Base-by-base conservation (phyloP, 35 echinoderm and acorn worm species). In the Lytechinus variegatus region DNA sequence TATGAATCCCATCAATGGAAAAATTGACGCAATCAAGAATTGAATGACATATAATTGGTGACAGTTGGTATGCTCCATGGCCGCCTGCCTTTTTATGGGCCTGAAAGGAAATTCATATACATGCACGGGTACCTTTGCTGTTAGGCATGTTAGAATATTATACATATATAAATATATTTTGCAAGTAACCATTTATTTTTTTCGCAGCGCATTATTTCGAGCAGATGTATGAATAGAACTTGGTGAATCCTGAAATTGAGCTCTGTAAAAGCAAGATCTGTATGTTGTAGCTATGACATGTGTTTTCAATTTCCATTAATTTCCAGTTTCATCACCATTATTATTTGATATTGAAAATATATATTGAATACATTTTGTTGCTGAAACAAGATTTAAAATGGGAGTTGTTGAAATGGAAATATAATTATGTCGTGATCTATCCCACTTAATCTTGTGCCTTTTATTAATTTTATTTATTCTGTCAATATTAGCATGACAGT, bases 11-110 rank as follows among this genome's bases (percentile, higher is more conserved):
- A 88, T 89, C 27, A 96, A 94, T 54, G 91, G 95, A 16, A 95
- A 57, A 54, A 95, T 54, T 79, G 89, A 90, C 52, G n/a, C 19
- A 3, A 90, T 91, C 87, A 95, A 54, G 87, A 88, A 87, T 54
- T 87, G 54, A 72, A 52, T 86, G 60, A 53, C 66, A n/a, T n/a
- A n/a, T 16, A 19, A 79, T 5, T 24, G 66, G 19, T 21, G 24
- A 71, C 2, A 16, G 12, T 44, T 2, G 61, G 66, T 24, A 16
- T 79, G 19, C 66, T 79, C 21, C 2, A 71, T 16, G 61, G 61
- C 61, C 11, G 13, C 6, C 21, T 1, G 0, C 66, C 66, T 79
- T n/a, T 79, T 19, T 16, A 24, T 19, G 19, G 4, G 66, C 6
- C 8, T n/a, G 66, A 19, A 79, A 24, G 66, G 66, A 79, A 44